phyloP scores from a whole-genome alignment of 2,113 vertebrate genomes.

The Sinocyclocheilus grahami region DNA sequence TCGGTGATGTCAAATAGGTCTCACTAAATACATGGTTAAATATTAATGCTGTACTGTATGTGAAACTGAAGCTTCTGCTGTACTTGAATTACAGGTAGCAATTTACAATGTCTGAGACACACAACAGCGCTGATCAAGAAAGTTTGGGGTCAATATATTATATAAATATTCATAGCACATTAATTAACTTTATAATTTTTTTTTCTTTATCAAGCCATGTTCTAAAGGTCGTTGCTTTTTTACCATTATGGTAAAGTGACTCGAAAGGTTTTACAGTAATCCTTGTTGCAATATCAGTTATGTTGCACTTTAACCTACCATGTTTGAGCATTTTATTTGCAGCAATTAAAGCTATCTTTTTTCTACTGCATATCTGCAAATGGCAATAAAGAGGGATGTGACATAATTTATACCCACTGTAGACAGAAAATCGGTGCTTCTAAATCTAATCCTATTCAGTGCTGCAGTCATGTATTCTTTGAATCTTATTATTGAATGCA shows the following conservation, averaged over 20 bases:
- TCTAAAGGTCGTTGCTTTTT: neutral
- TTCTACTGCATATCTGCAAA: conserved; percentile 11
- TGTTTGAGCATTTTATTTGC: conserved; percentile 14
- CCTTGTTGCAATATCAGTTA: conserved; percentile 8
- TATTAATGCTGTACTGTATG: conserved; percentile 54
- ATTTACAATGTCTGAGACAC: conserved; percentile 37
- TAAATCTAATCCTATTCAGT: conserved; percentile 1
- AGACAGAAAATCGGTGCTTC: conserved; percentile 13
- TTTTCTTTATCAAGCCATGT: neutral
- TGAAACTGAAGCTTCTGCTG: conserved; percentile 38
- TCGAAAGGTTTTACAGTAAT: neutral
- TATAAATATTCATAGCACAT: neutral
- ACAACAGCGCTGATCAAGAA: neutral
- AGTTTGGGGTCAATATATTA: neutral
- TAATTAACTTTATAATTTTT: neutral
- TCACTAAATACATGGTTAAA: conserved; percentile 51
- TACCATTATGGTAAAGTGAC: neutral
- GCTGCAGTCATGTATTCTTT: neutral
- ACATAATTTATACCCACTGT: conserved; percentile 2
- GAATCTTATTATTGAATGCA: neutral
- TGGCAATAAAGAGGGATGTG: neutral
- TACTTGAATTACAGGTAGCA: conserved; percentile 53
- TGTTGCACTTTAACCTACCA: conserved; percentile 11
- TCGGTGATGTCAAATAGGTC: conserved; percentile 42
- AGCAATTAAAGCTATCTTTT: conserved; percentile 14